phyloP scores from a whole-genome alignment of 2,888 invertebrate genomes.

The Papilio protenor region DNA sequence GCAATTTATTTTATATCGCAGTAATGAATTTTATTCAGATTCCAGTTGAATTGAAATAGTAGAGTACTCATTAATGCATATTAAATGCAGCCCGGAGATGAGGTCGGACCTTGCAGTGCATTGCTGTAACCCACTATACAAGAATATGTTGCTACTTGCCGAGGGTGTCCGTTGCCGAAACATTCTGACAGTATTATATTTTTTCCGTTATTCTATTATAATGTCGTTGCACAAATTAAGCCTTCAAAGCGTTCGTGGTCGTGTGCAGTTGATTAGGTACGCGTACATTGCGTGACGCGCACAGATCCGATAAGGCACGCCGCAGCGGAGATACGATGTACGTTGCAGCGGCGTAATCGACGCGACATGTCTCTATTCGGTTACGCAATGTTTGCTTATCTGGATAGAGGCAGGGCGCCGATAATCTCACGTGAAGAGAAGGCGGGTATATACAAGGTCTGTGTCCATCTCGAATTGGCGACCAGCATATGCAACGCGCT shows the following conservation, averaged over 20 bases:
- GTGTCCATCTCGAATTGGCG: neutral
- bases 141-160: neutral
- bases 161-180: neutral
- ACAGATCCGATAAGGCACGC: slow-evolving; percentile 25
- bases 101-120: neutral
- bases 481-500: neutral
- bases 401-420: neutral
- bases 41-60: neutral
- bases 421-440: neutral
- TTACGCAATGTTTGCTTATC: neutral
- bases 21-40: neutral
- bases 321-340: slow-evolving; percentile 9
- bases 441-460: neutral
- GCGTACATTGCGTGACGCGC: slow-evolving; percentile 13
- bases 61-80: neutral
- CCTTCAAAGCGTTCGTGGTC: neutral
- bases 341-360: slow-evolving; percentile 4
- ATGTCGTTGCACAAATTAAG: neutral
- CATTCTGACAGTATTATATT: neutral
- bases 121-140: neutral
- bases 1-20: neutral
- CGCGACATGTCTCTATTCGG: neutral
- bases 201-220: neutral
- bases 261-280: neutral
- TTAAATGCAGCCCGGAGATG: neutral